Conservation (phyloP, 2,888 invertebrate genomes). For the Meandrusa payeni region DNA sequence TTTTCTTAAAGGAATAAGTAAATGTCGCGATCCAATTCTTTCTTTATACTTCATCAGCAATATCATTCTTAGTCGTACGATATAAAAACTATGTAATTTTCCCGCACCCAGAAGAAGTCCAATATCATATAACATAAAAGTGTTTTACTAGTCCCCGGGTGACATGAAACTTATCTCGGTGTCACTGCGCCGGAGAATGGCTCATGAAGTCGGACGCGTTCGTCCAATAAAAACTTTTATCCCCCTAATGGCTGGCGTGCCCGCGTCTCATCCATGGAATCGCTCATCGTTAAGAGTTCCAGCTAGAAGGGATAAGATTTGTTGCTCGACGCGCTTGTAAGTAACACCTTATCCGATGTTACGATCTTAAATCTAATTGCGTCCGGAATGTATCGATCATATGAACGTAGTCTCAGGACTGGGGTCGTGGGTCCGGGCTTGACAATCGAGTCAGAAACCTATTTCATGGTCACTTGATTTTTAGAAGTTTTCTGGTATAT, state of each 20-base stretch:
- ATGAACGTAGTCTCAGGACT: too few relatives aligned
- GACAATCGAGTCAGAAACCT: too few relatives aligned
- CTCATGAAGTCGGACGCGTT: conserved; percentile 20
- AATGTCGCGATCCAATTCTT: too few relatives aligned
- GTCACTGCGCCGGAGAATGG: conserved; percentile 1
- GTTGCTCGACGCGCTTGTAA: background rate
- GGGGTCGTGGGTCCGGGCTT: too few relatives aligned
- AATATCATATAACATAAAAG: conserved; percentile 18
- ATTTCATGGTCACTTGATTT: too few relatives aligned
- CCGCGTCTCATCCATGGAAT: background rate
- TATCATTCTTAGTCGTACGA: background rate
- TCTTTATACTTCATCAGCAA: background rate
- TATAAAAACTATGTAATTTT: conserved; percentile 5
- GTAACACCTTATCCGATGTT: background rate
- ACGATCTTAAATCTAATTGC: background rate
- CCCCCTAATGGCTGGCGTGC: conserved; percentile 14
- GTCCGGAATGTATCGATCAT: too few relatives aligned
- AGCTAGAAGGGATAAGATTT: background rate
- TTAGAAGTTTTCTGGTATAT: too few relatives aligned
- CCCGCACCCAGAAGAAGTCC: background rate
- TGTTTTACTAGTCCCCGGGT: conserved; percentile 17
- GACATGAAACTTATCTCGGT: conserved; percentile 14
- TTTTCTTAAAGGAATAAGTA: too few relatives aligned
- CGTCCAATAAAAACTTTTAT: conserved; percentile 24
- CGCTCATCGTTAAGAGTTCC: background rate